These are phyloP conservation scores for Hoplodrina ambigua DNA, from an alignment of 2,888 invertebrate species.

Conservation along the genomic window DNA sequence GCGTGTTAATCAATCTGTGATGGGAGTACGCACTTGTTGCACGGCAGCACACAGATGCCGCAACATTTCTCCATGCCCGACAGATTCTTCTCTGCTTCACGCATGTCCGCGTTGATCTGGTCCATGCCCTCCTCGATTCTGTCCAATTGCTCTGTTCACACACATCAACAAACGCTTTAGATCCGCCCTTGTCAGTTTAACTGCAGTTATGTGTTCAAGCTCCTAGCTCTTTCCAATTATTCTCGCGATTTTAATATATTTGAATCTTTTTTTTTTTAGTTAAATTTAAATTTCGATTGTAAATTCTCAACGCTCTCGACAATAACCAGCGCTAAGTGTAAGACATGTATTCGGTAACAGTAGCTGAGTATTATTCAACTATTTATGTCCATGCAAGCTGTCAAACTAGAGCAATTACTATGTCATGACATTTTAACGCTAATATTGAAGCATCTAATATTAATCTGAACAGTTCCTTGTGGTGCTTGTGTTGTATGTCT, in stretches of 20 bases:
- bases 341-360: conserved; percentile 76
- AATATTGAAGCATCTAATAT: conserved; percentile 77
- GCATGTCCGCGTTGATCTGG: conserved; percentile 99
- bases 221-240: conserved; percentile 73
- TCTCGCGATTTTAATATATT: conserved; percentile 65
- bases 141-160: conserved; percentile 98
- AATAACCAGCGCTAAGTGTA: conserved; percentile 87
- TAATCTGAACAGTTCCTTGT: conserved; percentile 61
- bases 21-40: conserved; percentile 96
- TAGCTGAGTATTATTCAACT: conserved; percentile 72
- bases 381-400: conserved; percentile 80
- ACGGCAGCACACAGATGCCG: conserved; percentile 99
- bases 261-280: conserved; percentile 50
- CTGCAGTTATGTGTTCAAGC: conserved; percentile 78
- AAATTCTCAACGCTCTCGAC: conserved; percentile 91
- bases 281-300: conserved; percentile 69
- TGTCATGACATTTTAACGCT: conserved; percentile 65
- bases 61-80: conserved; percentile 99
- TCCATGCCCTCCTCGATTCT: conserved; percentile 99
- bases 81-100: conserved; percentile 99
- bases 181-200: conserved; percentile 71
- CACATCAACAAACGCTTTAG: conserved; percentile 82
- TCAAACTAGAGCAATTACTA: conserved; percentile 77
- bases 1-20: conserved; percentile 14
- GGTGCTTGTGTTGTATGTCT: conserved; percentile 77